phyloP scores from a whole-genome alignment of 2,888 invertebrate genomes.

The Papilio demoleus region DNA sequence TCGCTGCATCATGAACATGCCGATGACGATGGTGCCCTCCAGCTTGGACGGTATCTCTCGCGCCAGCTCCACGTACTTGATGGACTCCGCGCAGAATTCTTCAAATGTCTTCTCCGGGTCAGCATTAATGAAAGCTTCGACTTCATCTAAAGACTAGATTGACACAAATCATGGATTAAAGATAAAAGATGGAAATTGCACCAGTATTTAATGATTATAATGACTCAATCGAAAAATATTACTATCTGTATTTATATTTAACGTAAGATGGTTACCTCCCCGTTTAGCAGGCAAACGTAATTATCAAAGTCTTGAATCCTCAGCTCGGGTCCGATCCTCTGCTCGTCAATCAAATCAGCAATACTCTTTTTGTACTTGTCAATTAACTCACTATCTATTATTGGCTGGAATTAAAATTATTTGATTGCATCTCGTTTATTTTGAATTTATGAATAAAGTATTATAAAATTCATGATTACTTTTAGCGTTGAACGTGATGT shows the following conservation, averaged over 20 bases:
- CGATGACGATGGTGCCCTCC: slow-evolving; percentile 88
- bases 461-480: too few species aligned
- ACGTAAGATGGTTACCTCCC: slow-evolving; percentile 80
- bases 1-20: slow-evolving; percentile 93
- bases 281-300: slow-evolving; percentile 89
- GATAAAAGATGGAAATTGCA: neutral
- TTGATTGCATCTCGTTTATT: neutral
- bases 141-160: slow-evolving; percentile 82
- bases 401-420: slow-evolving; percentile 84
- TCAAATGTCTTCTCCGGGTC: slow-evolving; percentile 85
- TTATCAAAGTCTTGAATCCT: slow-evolving; percentile 91
- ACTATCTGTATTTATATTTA: neutral
- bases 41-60: slow-evolving; percentile 84
- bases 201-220: too few species aligned
- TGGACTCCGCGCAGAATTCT: slow-evolving; percentile 84
- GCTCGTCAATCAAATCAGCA: slow-evolving; percentile 85
- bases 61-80: slow-evolving; percentile 85
- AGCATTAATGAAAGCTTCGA: slow-evolving; percentile 87
- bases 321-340: slow-evolving; percentile 88
- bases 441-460: too few species aligned
- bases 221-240: neutral
- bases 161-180: slow-evolving; percentile 34
- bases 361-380: slow-evolving; percentile 85
- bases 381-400: slow-evolving; percentile 88
- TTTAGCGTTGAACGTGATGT: slow-evolving; percentile 55